Evolutionary conservation across 2,888 invertebrate genomes (phyloP).

Genomic region (Scaptomyza flava): DNA sequence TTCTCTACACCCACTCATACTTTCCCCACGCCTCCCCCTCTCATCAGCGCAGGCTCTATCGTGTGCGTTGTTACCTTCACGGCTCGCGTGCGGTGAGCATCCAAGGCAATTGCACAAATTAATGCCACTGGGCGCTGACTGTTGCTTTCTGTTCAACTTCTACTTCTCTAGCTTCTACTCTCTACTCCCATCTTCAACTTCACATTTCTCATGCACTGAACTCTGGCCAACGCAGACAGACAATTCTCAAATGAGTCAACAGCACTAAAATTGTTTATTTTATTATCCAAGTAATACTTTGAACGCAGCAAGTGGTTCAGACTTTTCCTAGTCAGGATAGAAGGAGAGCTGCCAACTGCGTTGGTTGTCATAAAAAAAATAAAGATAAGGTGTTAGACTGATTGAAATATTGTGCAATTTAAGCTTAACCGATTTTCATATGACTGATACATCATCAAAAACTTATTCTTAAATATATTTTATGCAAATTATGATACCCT

Average conservation of each 20-base stretch:
- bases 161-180: not conserved
- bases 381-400: not conserved
- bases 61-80: constrained; percentile 56
- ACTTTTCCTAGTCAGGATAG: constrained; percentile 2
- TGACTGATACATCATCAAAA: not conserved
- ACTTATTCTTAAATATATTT: not conserved
- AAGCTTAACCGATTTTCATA: not conserved
- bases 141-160: constrained; percentile 37
- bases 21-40: not conserved
- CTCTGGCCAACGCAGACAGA: constrained; percentile 54
- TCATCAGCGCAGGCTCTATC: constrained; percentile 37
- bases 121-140: constrained; percentile 72
- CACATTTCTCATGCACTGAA: constrained; percentile 43
- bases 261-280: constrained; percentile 83
- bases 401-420: not conserved
- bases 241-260: constrained; percentile 84
- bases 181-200: constrained; percentile 19
- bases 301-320: constrained; percentile 33
- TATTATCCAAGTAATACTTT: constrained; percentile 67
- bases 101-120: constrained; percentile 74
- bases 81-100: constrained; percentile 35
- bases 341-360: not conserved
- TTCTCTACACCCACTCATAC: constrained; percentile 8
- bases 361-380: constrained; percentile 1
- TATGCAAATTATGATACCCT: not conserved